Conservation (phyloP, 2,113 vertebrate genomes). For the Emydura subglobosa region DNA sequence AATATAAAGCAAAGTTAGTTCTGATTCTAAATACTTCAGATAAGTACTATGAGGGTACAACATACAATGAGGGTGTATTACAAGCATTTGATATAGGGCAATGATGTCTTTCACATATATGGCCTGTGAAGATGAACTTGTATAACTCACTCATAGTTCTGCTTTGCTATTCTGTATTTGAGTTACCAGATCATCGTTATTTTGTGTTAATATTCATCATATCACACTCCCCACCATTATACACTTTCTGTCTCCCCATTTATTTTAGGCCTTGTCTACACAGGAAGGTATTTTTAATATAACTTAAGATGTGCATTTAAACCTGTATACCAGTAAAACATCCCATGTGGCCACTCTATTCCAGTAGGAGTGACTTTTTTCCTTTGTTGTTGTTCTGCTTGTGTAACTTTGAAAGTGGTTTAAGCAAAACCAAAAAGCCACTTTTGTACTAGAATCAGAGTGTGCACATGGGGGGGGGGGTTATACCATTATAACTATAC, state of each 20-base stretch:
- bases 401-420: not conserved
- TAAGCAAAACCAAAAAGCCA: not conserved
- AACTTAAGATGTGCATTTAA: not conserved
- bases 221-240: not conserved
- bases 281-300: not conserved
- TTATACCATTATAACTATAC: not conserved
- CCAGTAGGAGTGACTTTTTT: not conserved
- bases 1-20: conserved; percentile 1
- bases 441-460: not conserved
- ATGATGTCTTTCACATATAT: not conserved
- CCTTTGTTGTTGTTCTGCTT: not conserved
- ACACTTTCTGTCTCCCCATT: not conserved
- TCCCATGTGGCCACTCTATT: not conserved
- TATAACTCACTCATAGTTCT: not conserved
- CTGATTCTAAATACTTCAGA: not conserved
- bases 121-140: not conserved
- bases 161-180: not conserved
- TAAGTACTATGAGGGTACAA: not conserved
- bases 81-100: not conserved
- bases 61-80: not conserved
- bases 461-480: not conserved
- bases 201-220: not conserved
- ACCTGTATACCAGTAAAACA: not conserved
- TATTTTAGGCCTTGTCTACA: not conserved
- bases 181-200: not conserved